Percentiles rank a stretch among this genome's conserved stretches.
These are phyloP conservation scores for Kradibia gibbosae DNA, from an alignment of 1,140 invertebrate species.

Conservation along the genomic window DNA sequence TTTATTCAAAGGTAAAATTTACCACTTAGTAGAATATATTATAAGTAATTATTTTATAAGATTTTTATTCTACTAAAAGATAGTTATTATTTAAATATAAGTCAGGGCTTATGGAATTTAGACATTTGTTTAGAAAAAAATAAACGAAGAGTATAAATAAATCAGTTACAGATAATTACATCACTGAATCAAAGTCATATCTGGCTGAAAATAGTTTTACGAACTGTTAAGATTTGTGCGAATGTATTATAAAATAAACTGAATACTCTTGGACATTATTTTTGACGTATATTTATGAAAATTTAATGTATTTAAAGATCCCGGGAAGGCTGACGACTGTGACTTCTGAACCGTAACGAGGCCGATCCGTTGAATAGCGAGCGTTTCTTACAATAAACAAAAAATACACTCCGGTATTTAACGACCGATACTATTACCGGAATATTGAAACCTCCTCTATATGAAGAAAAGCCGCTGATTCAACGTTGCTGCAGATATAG, in stretches of 20 bases:
- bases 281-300: neutral
- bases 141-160: neutral
- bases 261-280: constrained; percentile 9
- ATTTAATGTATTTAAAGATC: neutral
- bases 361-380: constrained; percentile 55
- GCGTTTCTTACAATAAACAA: constrained; percentile 57
- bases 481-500: constrained; percentile 36
- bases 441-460: constrained; percentile 61
- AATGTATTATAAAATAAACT: neutral
- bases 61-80: no score
- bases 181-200: neutral
- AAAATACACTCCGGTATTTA: constrained; percentile 57
- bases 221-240: no score
- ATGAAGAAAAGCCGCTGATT: constrained; percentile 46
- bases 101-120: neutral
- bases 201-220: no score
- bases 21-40: neutral
- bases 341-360: constrained; percentile 57
- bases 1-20: neutral
- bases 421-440: constrained; percentile 62
- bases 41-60: no score
- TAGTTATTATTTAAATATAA: no score
- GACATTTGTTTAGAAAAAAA: neutral
- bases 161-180: neutral
- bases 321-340: constrained; percentile 33